Evolutionary conservation across 2,113 vertebrate genomes (phyloP).

Genomic region (Echinops telfairi): DNA sequence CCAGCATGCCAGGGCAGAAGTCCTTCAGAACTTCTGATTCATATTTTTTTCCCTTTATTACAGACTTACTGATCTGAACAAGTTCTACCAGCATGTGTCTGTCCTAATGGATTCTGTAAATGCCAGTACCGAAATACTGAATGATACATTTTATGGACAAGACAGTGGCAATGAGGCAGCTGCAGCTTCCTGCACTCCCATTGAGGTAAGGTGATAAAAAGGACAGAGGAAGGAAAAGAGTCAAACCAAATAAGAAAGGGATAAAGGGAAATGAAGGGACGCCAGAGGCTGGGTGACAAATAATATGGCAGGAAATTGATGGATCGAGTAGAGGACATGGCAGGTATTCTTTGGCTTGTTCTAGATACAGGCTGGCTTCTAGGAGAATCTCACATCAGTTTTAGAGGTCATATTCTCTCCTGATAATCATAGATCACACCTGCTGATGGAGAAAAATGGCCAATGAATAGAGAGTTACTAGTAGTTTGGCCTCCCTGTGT

Average conservation of each 20-base stretch:
- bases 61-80: conserved; percentile 78
- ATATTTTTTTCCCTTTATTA: conserved; percentile 59
- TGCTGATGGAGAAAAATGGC: not conserved
- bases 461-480: conserved; percentile 12
- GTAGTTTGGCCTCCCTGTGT: not conserved
- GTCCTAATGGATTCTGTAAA: conserved; percentile 79
- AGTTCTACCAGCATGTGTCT: conserved; percentile 79
- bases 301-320: conserved; percentile 13
- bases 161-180: conserved; percentile 47
- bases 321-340: not conserved
- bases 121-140: conserved; percentile 67
- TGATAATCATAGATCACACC: not conserved
- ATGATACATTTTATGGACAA: conserved; percentile 69
- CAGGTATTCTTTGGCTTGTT: conserved; percentile 19
- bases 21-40: conserved; percentile 11
- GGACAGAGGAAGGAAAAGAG: conserved; percentile 18
- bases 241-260: conserved; percentile 30
- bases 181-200: conserved; percentile 68
- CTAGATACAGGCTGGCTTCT: not conserved
- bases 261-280: not conserved
- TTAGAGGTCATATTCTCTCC: conserved; percentile 26
- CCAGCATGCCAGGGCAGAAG: not conserved
- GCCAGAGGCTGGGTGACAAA: not conserved
- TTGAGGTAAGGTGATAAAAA: conserved; percentile 68
- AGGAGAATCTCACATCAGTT: conserved; percentile 2